Evolutionary conservation across 2,113 vertebrate genomes (phyloP), one percentile per base, ranked within the genome.

Genomic region (Syngnathus scovelli): DNA sequence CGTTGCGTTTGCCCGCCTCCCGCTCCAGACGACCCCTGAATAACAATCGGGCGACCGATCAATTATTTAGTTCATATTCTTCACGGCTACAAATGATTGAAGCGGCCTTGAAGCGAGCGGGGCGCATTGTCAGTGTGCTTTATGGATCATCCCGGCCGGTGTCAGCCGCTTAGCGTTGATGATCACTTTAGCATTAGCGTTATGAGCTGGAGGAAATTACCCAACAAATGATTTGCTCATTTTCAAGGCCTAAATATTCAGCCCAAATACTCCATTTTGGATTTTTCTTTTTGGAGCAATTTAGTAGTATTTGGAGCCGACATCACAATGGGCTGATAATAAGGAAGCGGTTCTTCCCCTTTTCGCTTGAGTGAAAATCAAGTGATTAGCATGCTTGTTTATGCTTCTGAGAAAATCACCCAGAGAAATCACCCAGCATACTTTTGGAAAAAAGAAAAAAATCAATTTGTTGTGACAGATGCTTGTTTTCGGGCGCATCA

Each of bases 401-500:
- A 55, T 55, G 21, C 52, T 13, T 6, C 1, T 5, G 52, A 55
- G 52, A 55, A 23, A 27, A n/a, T 23, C 10, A 55, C 21, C 7
- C 49, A 52, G 19, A 52, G 52, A 23, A 55, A 55, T 23, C 52
- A 0, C 52, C 23, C 52, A 9, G 19, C 19, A 52, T 52, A 52
- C 7, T 52, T 52, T n/a, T 52, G 49, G 18, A 19, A 19, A 19
- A 16, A n/a, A 54, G 9, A 27, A 87, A 77, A 76, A 83, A 81
- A 85, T 79, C 78, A 86, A 84, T 90, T 91, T 89, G 87, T 89
- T 90, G 88, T 91, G 89, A 90, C 91, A 92, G 89, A 91, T 89
- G 90, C 89, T 89, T 79, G 81, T 90, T 91, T 86, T 91, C 86
- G 89, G 89, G 7, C 49, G 89, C 81, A 72, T 60, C 64, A 76